phyloP scores from a whole-genome alignment of 2,888 invertebrate species.

The Muschampia plurimacula region DNA sequence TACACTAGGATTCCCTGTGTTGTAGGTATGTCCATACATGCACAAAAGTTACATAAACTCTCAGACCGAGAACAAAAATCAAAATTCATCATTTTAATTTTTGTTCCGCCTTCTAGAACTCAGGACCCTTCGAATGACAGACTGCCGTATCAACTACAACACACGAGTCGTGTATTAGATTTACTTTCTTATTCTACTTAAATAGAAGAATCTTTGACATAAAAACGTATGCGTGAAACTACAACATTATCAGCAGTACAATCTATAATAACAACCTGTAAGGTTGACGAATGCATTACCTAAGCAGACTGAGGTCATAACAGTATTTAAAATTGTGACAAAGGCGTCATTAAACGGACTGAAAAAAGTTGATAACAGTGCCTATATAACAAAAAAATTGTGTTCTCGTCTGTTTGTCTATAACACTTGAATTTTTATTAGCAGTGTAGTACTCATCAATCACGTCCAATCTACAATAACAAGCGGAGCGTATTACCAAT shows the following conservation, averaged over 20 bases:
- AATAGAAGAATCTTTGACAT: too few relatives aligned
- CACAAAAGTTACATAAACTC: too few relatives aligned
- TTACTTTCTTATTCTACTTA: too few relatives aligned
- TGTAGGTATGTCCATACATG: too few relatives aligned
- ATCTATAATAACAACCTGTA: constrained; percentile 35
- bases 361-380: constrained; percentile 35
- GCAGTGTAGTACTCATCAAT: constrained; percentile 26
- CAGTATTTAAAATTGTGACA: constrained; percentile 46
- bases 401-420: constrained; percentile 27
- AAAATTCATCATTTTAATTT: too few relatives aligned
- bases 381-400: constrained; percentile 16
- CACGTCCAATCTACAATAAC: constrained; percentile 34
- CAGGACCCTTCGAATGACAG: too few relatives aligned
- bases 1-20: too few relatives aligned
- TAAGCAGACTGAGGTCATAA: constrained; percentile 50
- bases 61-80: too few relatives aligned
- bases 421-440: constrained; percentile 32
- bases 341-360: constrained; percentile 40
- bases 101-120: too few relatives aligned
- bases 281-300: constrained; percentile 54
- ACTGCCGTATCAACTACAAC: too few relatives aligned
- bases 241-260: neutral
- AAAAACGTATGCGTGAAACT: neutral
- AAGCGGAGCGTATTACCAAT: constrained; percentile 35
- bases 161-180: too few relatives aligned